phyloP scores from a whole-genome alignment of 2,113 vertebrate species.

The Trematomus loennbergii region DNA sequence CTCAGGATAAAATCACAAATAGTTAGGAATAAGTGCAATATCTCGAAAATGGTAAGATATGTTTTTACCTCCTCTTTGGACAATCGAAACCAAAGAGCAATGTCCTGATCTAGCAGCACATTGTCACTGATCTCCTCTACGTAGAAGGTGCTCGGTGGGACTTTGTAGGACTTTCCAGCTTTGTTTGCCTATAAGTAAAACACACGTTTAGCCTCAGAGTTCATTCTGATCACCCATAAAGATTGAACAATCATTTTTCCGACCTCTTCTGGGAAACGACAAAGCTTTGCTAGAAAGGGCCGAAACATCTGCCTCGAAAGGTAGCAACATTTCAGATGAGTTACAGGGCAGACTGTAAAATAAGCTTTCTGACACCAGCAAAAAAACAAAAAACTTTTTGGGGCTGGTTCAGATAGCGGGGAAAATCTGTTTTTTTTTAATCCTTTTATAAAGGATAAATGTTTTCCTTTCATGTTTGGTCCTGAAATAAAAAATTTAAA shows the following conservation, averaged over 20 bases:
- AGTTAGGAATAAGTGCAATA: background rate
- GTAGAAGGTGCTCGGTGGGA: conserved; percentile 78
- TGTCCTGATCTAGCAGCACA: rapidly evolving
- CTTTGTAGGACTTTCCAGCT: conserved; percentile 62
- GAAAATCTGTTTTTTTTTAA: background rate
- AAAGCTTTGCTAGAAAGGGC: no score
- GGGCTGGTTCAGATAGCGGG: background rate
- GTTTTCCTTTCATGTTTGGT: background rate
- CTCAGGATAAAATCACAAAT: background rate
- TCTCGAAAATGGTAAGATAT: background rate
- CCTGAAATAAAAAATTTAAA: background rate
- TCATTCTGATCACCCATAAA: no score
- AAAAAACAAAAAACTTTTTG: no score
- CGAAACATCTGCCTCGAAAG: no score
- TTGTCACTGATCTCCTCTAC: conserved; percentile 50
- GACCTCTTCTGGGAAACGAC: no score
- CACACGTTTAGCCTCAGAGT: background rate
- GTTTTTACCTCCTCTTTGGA: conserved; percentile 57
- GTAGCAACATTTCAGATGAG: no score
- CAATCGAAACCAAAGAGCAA: conserved; percentile 12
- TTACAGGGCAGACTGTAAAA: no score
- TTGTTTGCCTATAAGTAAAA: conserved; percentile 75
- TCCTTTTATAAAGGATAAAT: background rate
- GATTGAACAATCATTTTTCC: no score
- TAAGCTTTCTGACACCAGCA: no score